Base-by-base conservation (phyloP, 2,888 invertebrate species). In the Urechis unicinctus region DNA sequence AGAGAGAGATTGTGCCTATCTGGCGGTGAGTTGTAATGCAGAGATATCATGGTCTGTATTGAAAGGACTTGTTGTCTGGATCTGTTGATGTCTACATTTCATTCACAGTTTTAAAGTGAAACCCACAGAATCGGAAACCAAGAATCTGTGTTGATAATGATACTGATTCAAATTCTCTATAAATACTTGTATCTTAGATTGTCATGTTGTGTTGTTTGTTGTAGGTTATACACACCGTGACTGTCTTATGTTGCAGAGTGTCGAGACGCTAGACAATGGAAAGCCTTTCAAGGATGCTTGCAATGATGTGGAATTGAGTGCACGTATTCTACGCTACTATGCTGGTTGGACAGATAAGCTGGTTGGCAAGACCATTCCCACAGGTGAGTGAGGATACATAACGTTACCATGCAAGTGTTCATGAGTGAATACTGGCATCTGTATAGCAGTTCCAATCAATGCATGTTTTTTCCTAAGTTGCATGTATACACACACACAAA, bases 181-280 rank as follows among this genome's bases (percentile, higher is more conserved):
- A 17, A 9, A 36, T 36, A 36, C 36, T 36, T 17, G 17, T 36
- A 13, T 36, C n/a, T n/a, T n/a, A n/a, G n/a, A n/a, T n/a, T n/a
- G n/a, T n/a, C n/a, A n/a, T n/a, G n/a, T n/a, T n/a, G n/a, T n/a
- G n/a, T n/a, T n/a, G n/a, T n/a, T n/a, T n/a, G n/a, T n/a, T n/a
- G n/a, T n/a, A n/a, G n/a, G n/a, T n/a, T n/a, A n/a, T n/a, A n/a
- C n/a, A n/a, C n/a, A n/a, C n/a, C n/a, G n/a, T n/a, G n/a, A n/a
- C n/a, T n/a, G n/a, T n/a, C n/a, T n/a, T n/a, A n/a, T n/a, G n/a
- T n/a, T 53, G 13, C 61, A 81, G 79, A 75, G 91, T 70, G 79
- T 98, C 72, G 96, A 97, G 80, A 92, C 95, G 0, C 73, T 94
- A 56, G 95, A 98, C 79, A 95, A 93, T 78, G 95, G 95, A 24